Evolutionary conservation across 2,888 invertebrate species (phyloP), one percentile per base, ranked within the genome.

Genomic region (Cryptus viduatorius): DNA sequence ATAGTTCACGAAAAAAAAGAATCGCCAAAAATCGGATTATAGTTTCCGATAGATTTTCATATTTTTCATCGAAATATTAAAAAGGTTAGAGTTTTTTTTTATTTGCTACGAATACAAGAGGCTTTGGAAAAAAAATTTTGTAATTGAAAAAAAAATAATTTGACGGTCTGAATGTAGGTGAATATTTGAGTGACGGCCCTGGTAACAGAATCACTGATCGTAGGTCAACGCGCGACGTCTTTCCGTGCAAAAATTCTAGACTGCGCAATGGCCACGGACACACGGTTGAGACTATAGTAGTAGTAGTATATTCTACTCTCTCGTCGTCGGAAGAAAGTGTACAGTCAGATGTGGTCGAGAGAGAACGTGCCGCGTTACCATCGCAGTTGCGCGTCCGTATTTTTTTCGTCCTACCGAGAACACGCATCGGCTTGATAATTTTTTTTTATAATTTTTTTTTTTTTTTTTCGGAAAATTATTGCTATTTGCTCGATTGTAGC

Each of bases 221-320:
- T 84, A 84, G 84, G 79, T 77, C 79, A 84, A 80, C 79, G 76
- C 64, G 82, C 76, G 81, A 81, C 81, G 76, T 81, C 69, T 79
- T 79, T 75, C 61, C 65, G 59, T 61, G 82, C 48, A 82, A 79
- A 82, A 82, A 80, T 84, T 73, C 82, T 67, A 79, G 79, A 84
- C 84, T 84, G 84, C 84, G 82, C 84, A 82, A 84, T 80, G 82
- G 75, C 78, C 65, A 79, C 78, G 87, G 84, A 53, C 86, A 86
- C 84, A 81, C 76, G 14, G 61, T 86, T 83, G 85, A 83, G 85
- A 87, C 87, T 61, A 61, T n/a, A n/a, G 61, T 29, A 81, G 61
- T 29, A 81, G n/a, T 73, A 73, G 44, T 67, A 5, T 71, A 31
- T 31, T 56, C 71, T 56, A 44, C 53, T 71, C 53, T 72, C 79